Evolutionary conservation across 1,140 invertebrate species (phyloP), one percentile per base, ranked within the genome.

Genomic region (Drosophila baimaii): DNA sequence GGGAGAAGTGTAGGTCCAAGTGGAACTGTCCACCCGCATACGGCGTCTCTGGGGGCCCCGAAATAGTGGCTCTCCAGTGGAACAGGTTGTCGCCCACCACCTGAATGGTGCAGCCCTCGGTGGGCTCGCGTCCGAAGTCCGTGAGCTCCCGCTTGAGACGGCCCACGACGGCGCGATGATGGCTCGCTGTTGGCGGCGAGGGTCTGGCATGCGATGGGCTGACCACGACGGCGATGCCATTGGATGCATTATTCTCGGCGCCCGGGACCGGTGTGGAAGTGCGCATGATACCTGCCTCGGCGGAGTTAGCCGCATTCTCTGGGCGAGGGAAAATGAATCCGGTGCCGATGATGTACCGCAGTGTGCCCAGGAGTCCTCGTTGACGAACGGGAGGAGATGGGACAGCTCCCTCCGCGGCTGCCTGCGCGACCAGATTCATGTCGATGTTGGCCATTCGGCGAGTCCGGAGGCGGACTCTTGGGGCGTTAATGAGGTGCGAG

Each of bases 11-110:
- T 88, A 96, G 92, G 92, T 96, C 95, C 79, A 96, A 93, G 93
- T 95, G 95, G 85, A 96, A 96, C 41, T 95, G 91, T 76, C 95
- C 95, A 90, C 95, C 95, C 93, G 96, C 95, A 79, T 96, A 96
- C 2, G 95, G 95, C 13, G 95, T 96, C 85, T 95, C 95, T 88
- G 95, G 94, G 19, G 95, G 95, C 51, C 95, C 95, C 0, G 52
- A 2, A 7, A 77, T 69, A 0, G 17, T 77, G n/a, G 46, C 73
- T 13, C 19, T 19, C 74, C 73, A 77, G 35, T 77, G 47, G 19
- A 55, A 41, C 0, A 69, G 3, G 23, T 77, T 47, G 0, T 68
- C 35, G 2, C 15, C 35, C 6, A 59, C 41, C 0, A 61, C 2
- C 19, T 68, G 49, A 8, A 44, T 0, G 17, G n/a, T 17, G 25